These are phyloP conservation scores for Zapus hudsonius DNA, from an alignment of 2,113 vertebrate species.

Conservation along the genomic window DNA sequence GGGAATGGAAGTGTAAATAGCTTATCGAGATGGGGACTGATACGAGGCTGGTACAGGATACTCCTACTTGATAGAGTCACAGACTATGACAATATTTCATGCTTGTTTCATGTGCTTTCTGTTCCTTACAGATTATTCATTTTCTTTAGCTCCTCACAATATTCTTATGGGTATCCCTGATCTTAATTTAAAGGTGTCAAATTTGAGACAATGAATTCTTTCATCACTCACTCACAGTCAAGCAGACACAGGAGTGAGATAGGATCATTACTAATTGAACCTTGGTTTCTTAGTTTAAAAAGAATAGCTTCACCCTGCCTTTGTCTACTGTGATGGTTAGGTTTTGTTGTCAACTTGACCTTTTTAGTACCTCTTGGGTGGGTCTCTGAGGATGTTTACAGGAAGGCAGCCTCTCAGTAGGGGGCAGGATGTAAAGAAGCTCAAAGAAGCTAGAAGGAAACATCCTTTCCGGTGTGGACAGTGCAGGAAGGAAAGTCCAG, in stretches of 20 bases:
- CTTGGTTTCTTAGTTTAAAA: neutral
- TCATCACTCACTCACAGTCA: neutral
- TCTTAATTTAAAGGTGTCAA: neutral
- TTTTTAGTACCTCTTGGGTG: no score
- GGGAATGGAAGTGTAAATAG: neutral
- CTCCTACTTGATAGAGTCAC: no score
- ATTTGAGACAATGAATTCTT: neutral
- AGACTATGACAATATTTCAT: neutral
- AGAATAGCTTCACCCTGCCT: neutral
- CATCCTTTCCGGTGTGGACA: no score
- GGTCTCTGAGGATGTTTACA: no score
- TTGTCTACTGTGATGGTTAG: neutral
- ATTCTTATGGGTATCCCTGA: neutral
- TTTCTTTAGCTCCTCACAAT: neutral
- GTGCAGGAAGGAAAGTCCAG: no score
- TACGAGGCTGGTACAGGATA: neutral
- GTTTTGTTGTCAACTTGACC: no score
- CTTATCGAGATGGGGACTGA: slow-evolving; percentile 12
- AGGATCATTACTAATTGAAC: neutral
- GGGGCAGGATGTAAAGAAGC: no score
- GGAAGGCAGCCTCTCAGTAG: no score
- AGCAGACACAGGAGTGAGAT: neutral
- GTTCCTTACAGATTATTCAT: neutral
- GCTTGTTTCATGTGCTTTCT: neutral
- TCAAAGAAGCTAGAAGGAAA: no score